Percentiles rank a stretch among this genome's conserved stretches.
phyloP scores from a whole-genome alignment of 2,113 vertebrate species.

The Platanista minor region DNA sequence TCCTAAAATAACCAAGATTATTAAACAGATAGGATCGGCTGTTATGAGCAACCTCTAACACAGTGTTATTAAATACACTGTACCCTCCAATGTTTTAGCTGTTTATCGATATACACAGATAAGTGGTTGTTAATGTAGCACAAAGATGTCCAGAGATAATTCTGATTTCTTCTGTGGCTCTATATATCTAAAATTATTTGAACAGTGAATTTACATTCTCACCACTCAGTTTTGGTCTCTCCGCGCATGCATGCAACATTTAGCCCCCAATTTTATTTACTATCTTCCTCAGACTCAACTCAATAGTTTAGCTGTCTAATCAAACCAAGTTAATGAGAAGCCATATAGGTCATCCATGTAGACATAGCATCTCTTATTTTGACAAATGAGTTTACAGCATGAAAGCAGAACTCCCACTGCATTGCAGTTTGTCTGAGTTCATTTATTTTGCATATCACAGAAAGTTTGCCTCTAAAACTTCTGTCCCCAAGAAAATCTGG shows the following conservation, averaged over 20 bases:
- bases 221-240: neutral
- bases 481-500: neutral
- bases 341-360: conserved; percentile 21
- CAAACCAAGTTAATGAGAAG: conserved; percentile 60
- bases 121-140: conserved; percentile 49
- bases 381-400: conserved; percentile 55
- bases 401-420: neutral
- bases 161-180: conserved; percentile 41
- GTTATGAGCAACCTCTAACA: conserved; percentile 39
- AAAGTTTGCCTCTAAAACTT: neutral
- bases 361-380: conserved; percentile 22
- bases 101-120: conserved; percentile 25
- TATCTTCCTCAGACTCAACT: neutral
- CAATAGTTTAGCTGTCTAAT: conserved; percentile 68
- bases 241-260: neutral
- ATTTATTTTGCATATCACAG: conserved; percentile 48
- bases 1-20: conserved; percentile 30
- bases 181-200: conserved; percentile 46
- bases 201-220: conserved; percentile 58
- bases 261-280: neutral
- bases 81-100: conserved; percentile 31
- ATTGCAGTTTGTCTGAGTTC: neutral
- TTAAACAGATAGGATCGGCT: neutral
- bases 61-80: conserved; percentile 43
- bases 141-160: conserved; percentile 56